These are phyloP conservation scores for Botia kubotai DNA, from an alignment of 2,797 vertebrate genomes.

Conservation along the genomic window DNA sequence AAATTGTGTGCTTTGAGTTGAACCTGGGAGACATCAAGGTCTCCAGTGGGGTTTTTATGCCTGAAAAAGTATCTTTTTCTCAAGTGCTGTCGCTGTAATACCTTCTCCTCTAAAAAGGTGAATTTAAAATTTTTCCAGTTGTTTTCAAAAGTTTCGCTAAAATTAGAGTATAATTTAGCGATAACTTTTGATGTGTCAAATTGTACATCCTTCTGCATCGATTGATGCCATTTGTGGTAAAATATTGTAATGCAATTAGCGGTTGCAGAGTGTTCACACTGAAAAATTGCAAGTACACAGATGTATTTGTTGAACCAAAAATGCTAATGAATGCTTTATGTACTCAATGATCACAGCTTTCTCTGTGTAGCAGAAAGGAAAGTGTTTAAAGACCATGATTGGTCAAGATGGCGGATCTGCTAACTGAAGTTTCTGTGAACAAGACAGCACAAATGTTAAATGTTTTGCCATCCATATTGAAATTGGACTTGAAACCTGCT, in stretches of 20 bases:
- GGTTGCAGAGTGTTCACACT: not conserved
- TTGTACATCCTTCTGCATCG: not conserved
- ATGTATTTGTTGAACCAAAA: not conserved
- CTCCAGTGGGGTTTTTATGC: conserved; percentile 34
- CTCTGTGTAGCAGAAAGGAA: too few relatives aligned
- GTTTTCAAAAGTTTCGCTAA: not conserved
- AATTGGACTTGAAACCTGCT: too few relatives aligned
- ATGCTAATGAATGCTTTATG: not conserved
- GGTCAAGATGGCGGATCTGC: too few relatives aligned
- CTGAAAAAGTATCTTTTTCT: conserved; percentile 44
- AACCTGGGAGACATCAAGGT: conserved; percentile 39
- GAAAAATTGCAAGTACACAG: not conserved
- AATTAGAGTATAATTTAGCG: not conserved
- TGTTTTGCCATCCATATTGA: too few relatives aligned
- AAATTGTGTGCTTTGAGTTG: conserved; percentile 41
- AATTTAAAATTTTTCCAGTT: not conserved
- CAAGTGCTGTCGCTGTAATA: not conserved
- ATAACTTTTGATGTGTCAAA: not conserved
- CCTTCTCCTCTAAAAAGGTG: not conserved
- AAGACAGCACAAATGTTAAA: too few relatives aligned
- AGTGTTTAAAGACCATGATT: too few relatives aligned
- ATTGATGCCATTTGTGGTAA: not conserved
- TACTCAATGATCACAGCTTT: too few relatives aligned
- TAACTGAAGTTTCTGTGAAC: too few relatives aligned
- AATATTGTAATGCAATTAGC: not conserved